Base-by-base conservation (phyloP, 2,797 vertebrate genomes). In the Oryzias sinensis region DNA sequence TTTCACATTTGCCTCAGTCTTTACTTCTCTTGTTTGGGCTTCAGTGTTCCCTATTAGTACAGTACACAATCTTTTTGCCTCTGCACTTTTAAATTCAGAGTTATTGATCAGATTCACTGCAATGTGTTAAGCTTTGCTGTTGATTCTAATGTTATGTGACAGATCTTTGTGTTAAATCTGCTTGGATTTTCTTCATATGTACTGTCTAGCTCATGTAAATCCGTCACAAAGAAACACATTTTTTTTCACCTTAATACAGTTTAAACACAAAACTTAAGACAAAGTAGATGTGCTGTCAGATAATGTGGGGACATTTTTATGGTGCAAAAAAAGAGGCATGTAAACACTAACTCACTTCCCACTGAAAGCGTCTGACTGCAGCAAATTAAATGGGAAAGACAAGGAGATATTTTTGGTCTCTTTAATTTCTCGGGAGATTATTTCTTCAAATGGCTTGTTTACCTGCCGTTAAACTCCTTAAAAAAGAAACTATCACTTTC, bases 261-360 rank as follows among this genome's bases (percentile, higher is more conserved):
- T 41, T 45, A 46, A n/a, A 18, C 8, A 62, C 11, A 17, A 46
- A 46, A 44, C 4, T 50, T 41, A 56, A 58, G 73, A 81, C 65
- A 61, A 56, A 68, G 73, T 65, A 40, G 25, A 49, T 43, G 41
- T 57, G 68, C 56, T 16, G 9, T 70, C 52, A 24, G 13, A 42
- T 62, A 60, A 75, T 62, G 14, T 18, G 6, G 67, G 62, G 13
- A 70, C 58, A 77, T 11, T 37, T 62, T 40, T 49, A 83, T 82
- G 42, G 41, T 43, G 51, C 40, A 33, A 54, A 49, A 25, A 59
- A 68, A 48, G n/a, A 59, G 15, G 14, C 54, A 37, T 33, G 48
- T 51, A 25, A 68, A 55, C 41, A 48, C 24, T 42, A 20, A 14
- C 24, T 4, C 43, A 58, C 47, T 62, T 53, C 24, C 17, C 11